phyloP scores from a whole-genome alignment of 2,113 vertebrate genomes.

The Oreochromis spilurus region DNA sequence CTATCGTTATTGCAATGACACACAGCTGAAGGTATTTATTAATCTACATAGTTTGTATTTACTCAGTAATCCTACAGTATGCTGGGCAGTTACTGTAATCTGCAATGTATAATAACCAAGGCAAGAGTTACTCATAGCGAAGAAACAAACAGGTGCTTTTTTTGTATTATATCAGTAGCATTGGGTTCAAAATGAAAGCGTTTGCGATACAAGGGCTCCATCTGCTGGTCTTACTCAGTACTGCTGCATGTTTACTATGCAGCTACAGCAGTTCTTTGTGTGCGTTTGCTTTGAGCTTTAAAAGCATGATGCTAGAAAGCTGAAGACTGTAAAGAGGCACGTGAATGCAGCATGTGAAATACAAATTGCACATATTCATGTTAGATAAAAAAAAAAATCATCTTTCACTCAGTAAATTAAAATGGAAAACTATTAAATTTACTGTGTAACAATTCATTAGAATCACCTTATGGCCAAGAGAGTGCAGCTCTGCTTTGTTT shows the following conservation, averaged over 20 bases:
- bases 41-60: not conserved
- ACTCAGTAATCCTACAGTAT: not conserved
- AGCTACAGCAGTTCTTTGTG: not conserved
- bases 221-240: slow-evolving; percentile 22
- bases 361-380: not conserved
- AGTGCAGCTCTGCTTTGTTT: not conserved
- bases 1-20: not conserved
- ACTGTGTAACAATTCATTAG: not conserved
- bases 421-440: not conserved
- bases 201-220: not conserved
- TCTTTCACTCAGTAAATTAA: not conserved
- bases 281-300: not conserved
- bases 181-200: not conserved
- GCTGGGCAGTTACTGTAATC: not conserved
- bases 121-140: not conserved
- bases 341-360: slow-evolving; percentile 8
- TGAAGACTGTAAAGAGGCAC: not conserved
- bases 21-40: slow-evolving; percentile 50
- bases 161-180: not conserved
- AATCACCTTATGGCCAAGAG: not conserved
- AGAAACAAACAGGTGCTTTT: not conserved
- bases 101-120: not conserved
- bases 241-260: not conserved
- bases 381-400: not conserved
- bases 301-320: not conserved